Conservation (phyloP, 2,797 vertebrate genomes). For the Lates japonicus region DNA sequence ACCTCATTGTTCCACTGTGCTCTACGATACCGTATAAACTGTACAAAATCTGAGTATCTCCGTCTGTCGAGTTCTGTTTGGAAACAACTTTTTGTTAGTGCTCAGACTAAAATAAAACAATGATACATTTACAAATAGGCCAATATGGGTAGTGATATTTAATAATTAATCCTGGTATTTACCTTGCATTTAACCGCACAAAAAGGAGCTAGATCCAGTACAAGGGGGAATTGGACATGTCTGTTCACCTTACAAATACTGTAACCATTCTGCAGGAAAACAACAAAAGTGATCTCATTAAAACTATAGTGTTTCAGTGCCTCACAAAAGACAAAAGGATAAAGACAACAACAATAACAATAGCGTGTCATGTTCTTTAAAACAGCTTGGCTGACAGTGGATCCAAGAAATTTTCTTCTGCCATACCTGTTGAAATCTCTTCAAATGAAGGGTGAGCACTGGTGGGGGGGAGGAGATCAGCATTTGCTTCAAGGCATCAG, state of each 20-base stretch:
- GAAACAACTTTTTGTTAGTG: conserved; percentile 36
- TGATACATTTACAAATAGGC: not conserved
- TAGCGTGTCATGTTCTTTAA: not conserved
- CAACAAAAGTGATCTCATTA: not conserved
- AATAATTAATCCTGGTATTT: conserved; percentile 48
- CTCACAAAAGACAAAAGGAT: conserved; percentile 3
- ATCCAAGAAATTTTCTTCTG: conserved; percentile 9
- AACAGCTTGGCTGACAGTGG: not conserved
- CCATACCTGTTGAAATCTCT: conserved; percentile 95
- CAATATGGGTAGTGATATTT: not conserved
- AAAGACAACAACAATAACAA: not conserved
- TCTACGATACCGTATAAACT: conserved; percentile 96
- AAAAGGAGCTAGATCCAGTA: conserved; percentile 95
- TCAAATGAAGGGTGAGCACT: conserved; percentile 96
- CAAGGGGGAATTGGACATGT: conserved; percentile 93
- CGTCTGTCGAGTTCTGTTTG: conserved; percentile 88
- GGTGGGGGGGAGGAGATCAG: conserved; percentile 93
- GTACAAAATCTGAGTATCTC: conserved; percentile 89
- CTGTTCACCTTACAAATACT: conserved; percentile 95
- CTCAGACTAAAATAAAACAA: not conserved
- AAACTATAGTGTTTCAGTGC: not conserved
- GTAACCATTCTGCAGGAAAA: conserved; percentile 89
- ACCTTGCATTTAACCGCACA: conserved; percentile 96
- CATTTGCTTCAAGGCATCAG: conserved; percentile 97
- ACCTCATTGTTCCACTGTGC: conserved; percentile 97